Conservation (phyloP, 92 coral and sea anemone genomes). For the Bergia puertoricense region DNA sequence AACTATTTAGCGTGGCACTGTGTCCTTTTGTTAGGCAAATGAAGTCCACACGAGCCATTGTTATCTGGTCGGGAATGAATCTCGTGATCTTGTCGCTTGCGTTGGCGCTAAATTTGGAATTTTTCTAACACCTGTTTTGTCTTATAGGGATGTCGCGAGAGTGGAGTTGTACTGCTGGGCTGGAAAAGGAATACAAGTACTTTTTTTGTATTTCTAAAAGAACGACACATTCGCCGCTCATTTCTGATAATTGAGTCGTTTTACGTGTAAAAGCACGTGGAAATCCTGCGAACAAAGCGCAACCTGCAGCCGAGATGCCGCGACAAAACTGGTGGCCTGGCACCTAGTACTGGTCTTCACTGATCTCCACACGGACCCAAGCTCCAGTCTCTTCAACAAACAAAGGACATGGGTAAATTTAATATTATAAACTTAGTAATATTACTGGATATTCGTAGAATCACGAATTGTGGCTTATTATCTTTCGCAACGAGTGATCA, state of each 20-base stretch:
- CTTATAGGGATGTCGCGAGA: not conserved
- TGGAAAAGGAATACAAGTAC: not conserved
- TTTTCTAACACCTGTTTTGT: conserved; percentile 2
- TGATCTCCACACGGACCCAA: too few relatives aligned
- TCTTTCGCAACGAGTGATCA: too few relatives aligned
- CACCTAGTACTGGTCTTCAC: not conserved
- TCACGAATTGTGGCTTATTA: too few relatives aligned
- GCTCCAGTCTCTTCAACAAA: too few relatives aligned
- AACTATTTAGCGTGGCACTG: not conserved
- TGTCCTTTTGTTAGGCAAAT: conserved; percentile 22
- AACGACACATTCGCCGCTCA: not conserved
- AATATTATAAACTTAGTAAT: too few relatives aligned
- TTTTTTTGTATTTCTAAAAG: not conserved
- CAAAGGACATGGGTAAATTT: too few relatives aligned
- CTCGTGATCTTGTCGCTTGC: not conserved
- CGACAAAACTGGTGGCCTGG: not conserved
- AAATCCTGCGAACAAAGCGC: conserved; percentile 15
- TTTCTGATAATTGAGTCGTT: not conserved
- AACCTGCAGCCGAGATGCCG: conserved; percentile 4
- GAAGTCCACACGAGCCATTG: conserved; percentile 2
- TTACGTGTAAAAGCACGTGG: conserved; percentile 36
- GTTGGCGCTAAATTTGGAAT: conserved; percentile 18
- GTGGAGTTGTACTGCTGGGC: not conserved
- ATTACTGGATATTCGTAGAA: too few relatives aligned
- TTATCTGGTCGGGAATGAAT: not conserved